Evolutionary conservation across 2,888 invertebrate species (phyloP), one percentile per base, ranked within the genome.

Genomic region (Netelia inedita): DNA sequence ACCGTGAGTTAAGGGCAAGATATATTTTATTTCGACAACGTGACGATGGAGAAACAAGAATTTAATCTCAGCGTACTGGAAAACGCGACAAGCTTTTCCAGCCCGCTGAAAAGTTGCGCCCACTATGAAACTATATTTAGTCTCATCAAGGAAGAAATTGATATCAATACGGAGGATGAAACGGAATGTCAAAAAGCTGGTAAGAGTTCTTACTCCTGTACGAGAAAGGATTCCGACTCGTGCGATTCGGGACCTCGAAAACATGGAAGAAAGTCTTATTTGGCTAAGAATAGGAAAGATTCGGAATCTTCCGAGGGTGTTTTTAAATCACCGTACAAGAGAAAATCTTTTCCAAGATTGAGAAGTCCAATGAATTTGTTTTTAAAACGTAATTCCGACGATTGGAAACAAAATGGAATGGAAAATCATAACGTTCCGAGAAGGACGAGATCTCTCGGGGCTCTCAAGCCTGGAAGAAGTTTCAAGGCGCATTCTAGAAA

Each of bases 51-150:
- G 6, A 61, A 41, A 0, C 9, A 41, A 14, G 68, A 76, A 43
- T 85, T 85, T 19, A 85, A 82, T 53, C 61, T 85, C 14, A 85
- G 85, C n/a, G 72, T 79, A 1, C 23, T 85, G 53, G 85, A 82
- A 21, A 76, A 85, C n/a, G 85, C 14, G 1, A 35, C 66, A 10
- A 14, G 35, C 14, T 72, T 79, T 28, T 16, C 50, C 43, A 82
- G 74, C 11, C 79, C 82, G 0, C 35, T 75, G 8, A 82, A 82
- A 41, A 11, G 63, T 43, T 66, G 16, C 1, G 43, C 53, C 10
- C 16, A 85, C 8, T 79, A 82, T 61, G 66, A 79, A 3, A 23
- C 55, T 2, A 68, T 85, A 66, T 21, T 79, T 8, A 35, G 63
- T 10, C 55, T 85, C 11, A 76, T 85, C 1, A 82, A 85, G 11